Conservation (phyloP, 2,888 invertebrate genomes). For the Ennomos erosarius region DNA sequence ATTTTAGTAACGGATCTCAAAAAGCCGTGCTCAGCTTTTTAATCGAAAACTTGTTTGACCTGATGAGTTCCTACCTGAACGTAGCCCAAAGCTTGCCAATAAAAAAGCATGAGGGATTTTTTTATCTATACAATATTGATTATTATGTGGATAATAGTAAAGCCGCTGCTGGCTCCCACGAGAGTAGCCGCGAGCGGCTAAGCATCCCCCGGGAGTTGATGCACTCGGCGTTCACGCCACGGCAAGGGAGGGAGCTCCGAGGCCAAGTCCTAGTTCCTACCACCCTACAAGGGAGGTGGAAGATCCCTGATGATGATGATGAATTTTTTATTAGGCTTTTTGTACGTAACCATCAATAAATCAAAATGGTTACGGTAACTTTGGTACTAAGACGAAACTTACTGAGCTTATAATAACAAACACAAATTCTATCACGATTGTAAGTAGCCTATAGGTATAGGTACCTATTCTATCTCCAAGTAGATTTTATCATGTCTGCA, state of each 20-base stretch:
- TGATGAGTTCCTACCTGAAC: background rate
- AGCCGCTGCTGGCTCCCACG: too few species aligned
- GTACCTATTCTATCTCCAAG: conserved; percentile 67
- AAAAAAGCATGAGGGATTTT: background rate
- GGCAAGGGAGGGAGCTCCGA: too few species aligned
- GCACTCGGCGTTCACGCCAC: too few species aligned
- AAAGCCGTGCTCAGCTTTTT: conserved; percentile 10
- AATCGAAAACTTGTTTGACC: conserved; percentile 14
- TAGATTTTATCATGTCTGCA: conserved; percentile 81
- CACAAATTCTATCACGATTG: background rate
- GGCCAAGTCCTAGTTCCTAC: too few species aligned
- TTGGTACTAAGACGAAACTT: conserved; percentile 1
- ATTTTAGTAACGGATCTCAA: conserved; percentile 13
- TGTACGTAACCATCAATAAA: background rate
- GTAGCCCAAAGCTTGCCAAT: background rate
- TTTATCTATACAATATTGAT: too few species aligned
- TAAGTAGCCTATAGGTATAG: background rate
- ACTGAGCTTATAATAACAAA: background rate
- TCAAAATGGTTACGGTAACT: background rate
- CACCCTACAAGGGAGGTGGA: too few species aligned
- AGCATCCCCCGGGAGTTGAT: too few species aligned
- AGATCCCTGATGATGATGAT: too few species aligned
- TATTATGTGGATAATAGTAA: too few species aligned
- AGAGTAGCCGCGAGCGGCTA: too few species aligned
- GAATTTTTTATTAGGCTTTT: conserved; percentile 11